Conservation (phyloP, 37 sponge, comb jelly and placozoan species). For the Ephydatia muelleri region DNA sequence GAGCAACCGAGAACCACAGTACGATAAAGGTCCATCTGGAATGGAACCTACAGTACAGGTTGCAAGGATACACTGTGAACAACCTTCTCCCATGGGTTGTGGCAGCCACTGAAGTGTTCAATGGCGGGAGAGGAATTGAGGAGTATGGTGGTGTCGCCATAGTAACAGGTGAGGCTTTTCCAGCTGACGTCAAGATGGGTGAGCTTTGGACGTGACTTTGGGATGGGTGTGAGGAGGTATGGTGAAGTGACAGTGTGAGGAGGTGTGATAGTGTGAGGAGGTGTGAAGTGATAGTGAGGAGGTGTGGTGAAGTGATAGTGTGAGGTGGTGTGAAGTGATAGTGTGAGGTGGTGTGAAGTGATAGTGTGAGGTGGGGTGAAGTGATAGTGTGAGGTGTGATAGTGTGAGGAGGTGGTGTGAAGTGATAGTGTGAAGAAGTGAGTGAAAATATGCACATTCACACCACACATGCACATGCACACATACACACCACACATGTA, state of each 20-base stretch:
- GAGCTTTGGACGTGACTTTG: conserved; percentile 70
- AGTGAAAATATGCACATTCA: no score
- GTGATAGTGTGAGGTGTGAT: no score
- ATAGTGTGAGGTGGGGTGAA: no score
- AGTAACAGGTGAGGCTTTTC: conserved; percentile 62
- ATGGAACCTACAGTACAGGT: not conserved
- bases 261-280: not conserved
- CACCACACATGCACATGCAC: no score
- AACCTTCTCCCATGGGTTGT: conserved; percentile 85
- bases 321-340: no score
- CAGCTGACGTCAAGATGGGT: conserved; percentile 80
- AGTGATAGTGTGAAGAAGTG: no score
- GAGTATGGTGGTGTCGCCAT: conserved; percentile 45
- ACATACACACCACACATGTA: no score
- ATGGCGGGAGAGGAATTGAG: conserved; percentile 71
- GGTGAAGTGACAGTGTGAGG: not conserved
- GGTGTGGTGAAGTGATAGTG: not conserved
- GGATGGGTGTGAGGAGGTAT: not conserved
- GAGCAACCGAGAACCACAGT: conserved; percentile 51
- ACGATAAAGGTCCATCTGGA: conserved; percentile 20
- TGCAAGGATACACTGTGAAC: not conserved
- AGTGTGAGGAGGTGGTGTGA: no score
- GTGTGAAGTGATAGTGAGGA: not conserved
- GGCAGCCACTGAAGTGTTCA: conserved; percentile 48
- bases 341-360: no score